Evolutionary conservation across 2,113 vertebrate species (phyloP).

Genomic region (Scalopus aquaticus): DNA sequence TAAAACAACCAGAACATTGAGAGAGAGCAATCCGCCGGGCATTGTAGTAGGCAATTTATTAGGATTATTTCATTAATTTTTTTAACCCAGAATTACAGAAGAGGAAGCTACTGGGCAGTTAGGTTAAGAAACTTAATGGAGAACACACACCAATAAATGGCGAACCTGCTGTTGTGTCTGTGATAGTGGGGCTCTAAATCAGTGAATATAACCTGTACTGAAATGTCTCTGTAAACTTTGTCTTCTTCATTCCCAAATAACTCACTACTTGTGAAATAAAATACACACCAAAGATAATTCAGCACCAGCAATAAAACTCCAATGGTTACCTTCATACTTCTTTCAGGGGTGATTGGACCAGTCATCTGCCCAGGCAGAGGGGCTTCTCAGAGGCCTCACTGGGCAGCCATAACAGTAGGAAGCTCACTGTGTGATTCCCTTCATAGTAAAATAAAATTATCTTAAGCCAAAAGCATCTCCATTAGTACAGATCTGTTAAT

Average conservation of each 20-base stretch:
- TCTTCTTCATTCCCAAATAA: background rate
- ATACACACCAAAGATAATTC: background rate
- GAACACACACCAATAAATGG: background rate
- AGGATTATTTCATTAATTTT: background rate
- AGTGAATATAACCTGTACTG: background rate
- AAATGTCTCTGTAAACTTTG: background rate
- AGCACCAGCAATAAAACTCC: background rate
- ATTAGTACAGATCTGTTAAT: background rate
- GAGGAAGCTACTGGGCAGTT: background rate
- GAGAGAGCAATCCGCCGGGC: background rate
- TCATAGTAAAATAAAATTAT: background rate
- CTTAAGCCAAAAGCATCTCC: background rate
- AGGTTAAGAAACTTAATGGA: background rate
- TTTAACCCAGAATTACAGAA: constrained; percentile 18
- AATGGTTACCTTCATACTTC: background rate
- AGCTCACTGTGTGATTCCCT: background rate
- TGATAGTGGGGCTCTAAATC: background rate
- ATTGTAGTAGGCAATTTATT: background rate
- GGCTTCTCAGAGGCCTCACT: background rate
- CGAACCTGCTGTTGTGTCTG: background rate
- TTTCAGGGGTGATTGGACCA: background rate
- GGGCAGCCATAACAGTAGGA: background rate
- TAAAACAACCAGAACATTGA: background rate
- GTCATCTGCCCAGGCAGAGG: background rate
- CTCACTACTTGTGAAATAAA: background rate